Conservation (phyloP, 2,888 invertebrate species). For the Dasypogon diadema region DNA sequence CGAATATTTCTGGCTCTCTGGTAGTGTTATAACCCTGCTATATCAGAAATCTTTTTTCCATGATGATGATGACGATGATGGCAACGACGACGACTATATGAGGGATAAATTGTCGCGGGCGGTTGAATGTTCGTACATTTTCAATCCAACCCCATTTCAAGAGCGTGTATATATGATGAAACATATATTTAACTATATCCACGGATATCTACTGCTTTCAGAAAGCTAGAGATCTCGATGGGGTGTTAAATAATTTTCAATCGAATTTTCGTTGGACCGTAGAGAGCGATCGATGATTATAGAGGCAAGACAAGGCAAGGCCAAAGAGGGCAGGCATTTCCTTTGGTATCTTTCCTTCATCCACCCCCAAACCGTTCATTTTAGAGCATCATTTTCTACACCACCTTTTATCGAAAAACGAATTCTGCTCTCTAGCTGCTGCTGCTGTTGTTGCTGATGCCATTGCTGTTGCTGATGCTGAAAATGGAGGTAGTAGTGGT, state of each 20-base stretch:
- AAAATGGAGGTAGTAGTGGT: too few relatives aligned
- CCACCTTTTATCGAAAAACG: constrained; percentile 10
- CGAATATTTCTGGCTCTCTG: constrained; percentile 4
- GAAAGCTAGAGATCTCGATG: constrained; percentile 19
- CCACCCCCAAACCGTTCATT: background rate
- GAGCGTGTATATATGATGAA: background rate
- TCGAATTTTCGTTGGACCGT: constrained; percentile 47
- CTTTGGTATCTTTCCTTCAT: background rate
- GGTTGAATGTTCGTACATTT: background rate
- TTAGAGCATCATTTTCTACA: background rate
- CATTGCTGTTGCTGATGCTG: background rate
- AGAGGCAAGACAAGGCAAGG: constrained; percentile 21
- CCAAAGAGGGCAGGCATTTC: constrained; percentile 1
- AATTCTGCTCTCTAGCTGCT: constrained; percentile 4
- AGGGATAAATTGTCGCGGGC: constrained; percentile 31
- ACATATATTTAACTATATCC: background rate
- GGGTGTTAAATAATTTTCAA: constrained; percentile 47
- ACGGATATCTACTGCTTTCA: background rate
- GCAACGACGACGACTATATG: too few relatives aligned
- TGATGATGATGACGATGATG: too few relatives aligned
- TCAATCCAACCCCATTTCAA: too few relatives aligned
- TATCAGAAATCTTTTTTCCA: constrained; percentile 29
- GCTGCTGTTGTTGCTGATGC: background rate
- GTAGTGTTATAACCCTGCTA: background rate
- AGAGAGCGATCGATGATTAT: constrained; percentile 39